A percentile compares a stretch with the other conserved stretches of the same genome.
These are phyloP conservation scores for Urocynchramus pylzowi DNA, from an alignment of 2,113 vertebrate genomes.

Conservation along the genomic window DNA sequence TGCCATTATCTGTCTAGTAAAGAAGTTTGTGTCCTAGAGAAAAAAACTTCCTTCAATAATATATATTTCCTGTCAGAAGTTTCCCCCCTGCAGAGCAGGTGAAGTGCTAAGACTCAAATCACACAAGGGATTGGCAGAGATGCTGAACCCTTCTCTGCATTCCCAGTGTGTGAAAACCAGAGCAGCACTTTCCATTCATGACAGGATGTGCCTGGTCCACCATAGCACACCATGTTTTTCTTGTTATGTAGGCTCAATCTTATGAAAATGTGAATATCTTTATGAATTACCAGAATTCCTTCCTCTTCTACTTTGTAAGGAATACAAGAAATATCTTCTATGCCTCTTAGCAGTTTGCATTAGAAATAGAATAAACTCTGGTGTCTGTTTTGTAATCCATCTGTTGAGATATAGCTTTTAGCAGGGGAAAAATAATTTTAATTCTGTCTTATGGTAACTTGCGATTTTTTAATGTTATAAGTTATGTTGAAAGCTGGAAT, in stretches of 20 bases:
- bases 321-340: neutral
- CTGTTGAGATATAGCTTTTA: neutral
- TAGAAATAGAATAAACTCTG: neutral
- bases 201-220: neutral
- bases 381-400: neutral
- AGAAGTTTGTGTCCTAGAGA: neutral
- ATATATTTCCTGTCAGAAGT: neutral
- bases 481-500: neutral
- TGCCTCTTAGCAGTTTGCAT: neutral
- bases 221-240: fast-evolving
- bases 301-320: neutral
- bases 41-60: neutral
- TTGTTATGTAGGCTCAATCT: neutral
- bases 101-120: neutral
- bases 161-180: neutral
- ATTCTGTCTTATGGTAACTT: neutral
- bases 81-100: neutral
- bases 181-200: neutral
- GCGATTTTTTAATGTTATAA: neutral
- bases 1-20: neutral
- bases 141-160: neutral
- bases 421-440: neutral
- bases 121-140: neutral
- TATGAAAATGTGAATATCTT: neutral
- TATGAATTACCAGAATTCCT: neutral